These are phyloP conservation scores for Clarias batrachus DNA, from an alignment of 2,113 vertebrate genomes.

Conservation along the genomic window DNA sequence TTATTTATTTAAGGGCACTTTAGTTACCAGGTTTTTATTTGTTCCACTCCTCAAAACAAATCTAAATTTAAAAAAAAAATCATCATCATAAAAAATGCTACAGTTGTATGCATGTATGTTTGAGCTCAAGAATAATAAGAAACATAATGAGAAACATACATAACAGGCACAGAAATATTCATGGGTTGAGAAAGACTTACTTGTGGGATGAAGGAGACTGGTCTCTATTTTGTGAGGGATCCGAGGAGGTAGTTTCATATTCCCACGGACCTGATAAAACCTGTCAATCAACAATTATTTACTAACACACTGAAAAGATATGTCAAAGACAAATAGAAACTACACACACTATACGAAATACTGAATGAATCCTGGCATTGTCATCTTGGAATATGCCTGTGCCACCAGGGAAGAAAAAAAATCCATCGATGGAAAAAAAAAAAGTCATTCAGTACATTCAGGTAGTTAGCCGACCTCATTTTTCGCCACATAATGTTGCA, in stretches of 20 bases:
- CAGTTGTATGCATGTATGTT: not conserved
- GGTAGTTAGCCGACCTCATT: no score
- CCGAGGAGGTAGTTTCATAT: slow-evolving; percentile 90
- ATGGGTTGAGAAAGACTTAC: slow-evolving; percentile 68
- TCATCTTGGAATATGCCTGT: no score
- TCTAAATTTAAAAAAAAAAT: no score
- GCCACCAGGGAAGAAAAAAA: no score
- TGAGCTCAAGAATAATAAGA: not conserved
- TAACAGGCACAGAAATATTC: not conserved
- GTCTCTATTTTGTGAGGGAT: slow-evolving; percentile 93
- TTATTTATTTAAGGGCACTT: no score
- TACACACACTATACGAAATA: no score
- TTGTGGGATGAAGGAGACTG: slow-evolving; percentile 84
- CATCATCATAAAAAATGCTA: not conserved
- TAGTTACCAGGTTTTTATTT: no score
- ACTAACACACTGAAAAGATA: not conserved
- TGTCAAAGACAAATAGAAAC: not conserved
- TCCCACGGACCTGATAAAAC: slow-evolving; percentile 94
- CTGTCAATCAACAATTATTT: slow-evolving; percentile 61
- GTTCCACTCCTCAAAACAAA: no score
- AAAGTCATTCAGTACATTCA: no score
- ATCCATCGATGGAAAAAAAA: no score
- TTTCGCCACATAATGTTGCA: no score
- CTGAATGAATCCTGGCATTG: no score
- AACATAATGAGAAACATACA: not conserved